These are phyloP conservation scores for Caenorhabditis latens DNA, from an alignment of 1,140 invertebrate species.

Conservation along the genomic window DNA sequence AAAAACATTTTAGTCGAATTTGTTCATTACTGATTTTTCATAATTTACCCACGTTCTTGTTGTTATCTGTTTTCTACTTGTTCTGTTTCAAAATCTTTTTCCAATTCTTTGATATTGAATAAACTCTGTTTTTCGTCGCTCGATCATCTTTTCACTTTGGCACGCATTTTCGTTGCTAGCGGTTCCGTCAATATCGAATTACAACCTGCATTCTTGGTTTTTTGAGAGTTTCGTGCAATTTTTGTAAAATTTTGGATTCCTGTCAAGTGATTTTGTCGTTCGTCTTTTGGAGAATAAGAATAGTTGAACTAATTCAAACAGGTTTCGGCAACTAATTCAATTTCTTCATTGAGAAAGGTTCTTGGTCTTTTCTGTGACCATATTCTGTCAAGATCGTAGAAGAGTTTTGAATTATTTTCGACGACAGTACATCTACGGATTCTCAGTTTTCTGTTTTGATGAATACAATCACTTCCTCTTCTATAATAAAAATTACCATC, in stretches of 20 bases:
- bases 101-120: background rate
- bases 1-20: background rate
- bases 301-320: background rate
- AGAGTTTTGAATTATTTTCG: too few species aligned
- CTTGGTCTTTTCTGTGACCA: too few species aligned
- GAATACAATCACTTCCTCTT: too few species aligned
- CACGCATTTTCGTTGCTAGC: background rate
- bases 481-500: too few species aligned
- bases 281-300: background rate
- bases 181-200: background rate
- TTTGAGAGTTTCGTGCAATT: conserved; percentile 1
- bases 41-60: background rate
- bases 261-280: background rate
- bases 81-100: background rate
- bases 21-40: background rate
- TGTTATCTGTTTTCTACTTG: background rate
- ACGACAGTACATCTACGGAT: too few species aligned
- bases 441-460: too few species aligned
- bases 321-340: background rate
- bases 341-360: too few species aligned
- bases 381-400: too few species aligned
- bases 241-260: background rate
- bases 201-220: background rate
- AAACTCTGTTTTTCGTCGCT: background rate
- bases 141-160: background rate